Percentiles rank a stretch among this genome's conserved stretches.
phyloP scores from a whole-genome alignment of 2,888 invertebrate species.

The Iselma pallidipennis region DNA sequence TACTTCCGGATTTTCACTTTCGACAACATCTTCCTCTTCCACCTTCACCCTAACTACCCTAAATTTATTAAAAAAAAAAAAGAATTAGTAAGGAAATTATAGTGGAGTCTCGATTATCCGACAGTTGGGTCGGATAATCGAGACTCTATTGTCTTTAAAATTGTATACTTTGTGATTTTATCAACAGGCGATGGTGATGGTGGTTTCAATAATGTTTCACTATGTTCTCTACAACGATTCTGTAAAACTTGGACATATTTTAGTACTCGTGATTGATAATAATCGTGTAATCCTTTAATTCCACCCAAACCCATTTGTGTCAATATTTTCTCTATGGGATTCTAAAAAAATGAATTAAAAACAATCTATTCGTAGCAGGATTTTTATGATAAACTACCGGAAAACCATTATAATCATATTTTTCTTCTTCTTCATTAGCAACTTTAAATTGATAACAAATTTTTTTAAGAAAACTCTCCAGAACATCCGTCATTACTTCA shows the following conservation, averaged over 20 bases:
- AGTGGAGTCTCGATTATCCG: too few species aligned
- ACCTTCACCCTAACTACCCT: conserved; percentile 43
- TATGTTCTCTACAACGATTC: conserved; percentile 46
- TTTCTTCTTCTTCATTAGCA: conserved; percentile 60
- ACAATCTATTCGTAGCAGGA: too few species aligned
- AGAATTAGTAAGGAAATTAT: too few species aligned
- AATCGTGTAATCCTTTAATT: conserved; percentile 60
- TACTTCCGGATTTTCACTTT: conserved; percentile 46
- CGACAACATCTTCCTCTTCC: conserved; percentile 42
- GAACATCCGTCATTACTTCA: conserved; percentile 57
- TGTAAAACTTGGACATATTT: conserved; percentile 48
- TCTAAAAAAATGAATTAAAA: conserved; percentile 51
- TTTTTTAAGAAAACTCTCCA: conserved; percentile 57
- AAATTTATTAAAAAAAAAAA: conserved; percentile 10
- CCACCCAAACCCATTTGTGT: conserved; percentile 66
- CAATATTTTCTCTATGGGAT: conserved; percentile 64
- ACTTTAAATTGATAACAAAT: conserved; percentile 58
- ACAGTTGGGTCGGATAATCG: too few species aligned
- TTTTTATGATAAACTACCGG: conserved; percentile 51
- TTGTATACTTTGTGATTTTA: conserved; percentile 42
- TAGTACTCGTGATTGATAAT: conserved; percentile 58
- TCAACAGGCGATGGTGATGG: conserved; percentile 39
- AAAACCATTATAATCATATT: conserved; percentile 54
- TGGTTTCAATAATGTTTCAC: conserved; percentile 41
- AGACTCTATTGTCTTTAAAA: not conserved